Evolutionary conservation across 2,113 vertebrate species (phyloP).

Genomic region (Irena cyanogastra): DNA sequence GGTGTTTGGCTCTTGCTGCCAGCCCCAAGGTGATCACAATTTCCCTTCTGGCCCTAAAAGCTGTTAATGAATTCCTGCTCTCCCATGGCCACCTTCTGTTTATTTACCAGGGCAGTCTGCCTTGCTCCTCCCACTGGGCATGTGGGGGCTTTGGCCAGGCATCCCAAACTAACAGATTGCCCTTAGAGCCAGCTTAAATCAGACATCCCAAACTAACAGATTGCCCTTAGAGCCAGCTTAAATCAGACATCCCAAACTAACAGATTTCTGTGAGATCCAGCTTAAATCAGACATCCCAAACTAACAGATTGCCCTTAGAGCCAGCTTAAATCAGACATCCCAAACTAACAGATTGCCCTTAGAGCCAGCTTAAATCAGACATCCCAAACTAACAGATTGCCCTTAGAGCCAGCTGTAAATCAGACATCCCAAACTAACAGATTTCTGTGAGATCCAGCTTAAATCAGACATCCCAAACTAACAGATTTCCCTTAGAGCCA

Average conservation of each 20-base stretch:
- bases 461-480: not conserved
- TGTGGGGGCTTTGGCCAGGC: not conserved
- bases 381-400: not conserved
- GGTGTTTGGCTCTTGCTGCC: not conserved
- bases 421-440: not conserved
- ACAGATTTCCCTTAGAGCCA: no score
- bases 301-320: no score
- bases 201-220: not conserved
- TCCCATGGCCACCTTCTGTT: not conserved
- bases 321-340: no score
- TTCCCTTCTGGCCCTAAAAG: not conserved
- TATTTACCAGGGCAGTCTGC: not conserved
- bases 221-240: no score
- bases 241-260: not conserved
- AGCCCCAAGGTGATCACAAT: not conserved
- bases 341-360: rapidly evolving
- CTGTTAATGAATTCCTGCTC: not conserved
- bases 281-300: not conserved
- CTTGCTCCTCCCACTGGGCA: not conserved
- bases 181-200: no score
- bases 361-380: no score
- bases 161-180: not conserved
- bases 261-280: no score
- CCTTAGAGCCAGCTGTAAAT: no score
- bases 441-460: no score